Base-by-base conservation (phyloP, 2,888 invertebrate species). In the Polymixis lichenea region DNA sequence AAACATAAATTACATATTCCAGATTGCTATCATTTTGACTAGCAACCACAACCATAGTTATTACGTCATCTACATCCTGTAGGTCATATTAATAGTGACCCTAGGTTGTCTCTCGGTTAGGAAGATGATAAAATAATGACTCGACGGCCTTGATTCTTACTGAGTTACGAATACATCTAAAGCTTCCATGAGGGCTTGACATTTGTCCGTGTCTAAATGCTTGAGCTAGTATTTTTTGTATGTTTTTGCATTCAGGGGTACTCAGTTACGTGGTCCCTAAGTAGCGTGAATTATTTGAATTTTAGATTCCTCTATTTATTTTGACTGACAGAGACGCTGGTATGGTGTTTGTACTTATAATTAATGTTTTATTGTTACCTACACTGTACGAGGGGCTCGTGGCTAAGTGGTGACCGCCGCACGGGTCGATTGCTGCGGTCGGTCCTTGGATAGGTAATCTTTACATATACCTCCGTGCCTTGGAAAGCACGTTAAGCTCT, bases 31-130 rank as follows among this genome's bases (percentile, higher is more conserved):
- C 28, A 22, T 56, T 11, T 74, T 62, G 13, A 15, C 25, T 25
- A 25, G 9, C 74, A n/a, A 9, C 15, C n/a, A 22, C 74, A n/a
- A 13, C 15, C n/a, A 22, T 43, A 17, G 5, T 17, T 28, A 43
- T 67, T 43, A 80, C 49, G 51, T 74, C 66, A 74, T 80, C 43
- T 25, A 66, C 55, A 66, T 80, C 38, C 49, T 80, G 55, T 80
- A 66, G 74, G 15, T 17, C 38, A 78, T 60, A 78, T 38, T n/a
- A 64, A 51, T 9, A 17, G n/a, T 53, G 62, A 77, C 62, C 51
- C 22, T 46, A 43, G 28, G 38, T n/a, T 22, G 32, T 9, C 17
- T 46, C 17, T 58, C 9, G 8, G n/a, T 51, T 62, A 25, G 9
- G 28, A 64, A 77, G 60, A 55, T 61, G 25, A 46, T 51, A 32